Conservation (phyloP, 1,140 invertebrate genomes). For the Calliphora vicina region DNA sequence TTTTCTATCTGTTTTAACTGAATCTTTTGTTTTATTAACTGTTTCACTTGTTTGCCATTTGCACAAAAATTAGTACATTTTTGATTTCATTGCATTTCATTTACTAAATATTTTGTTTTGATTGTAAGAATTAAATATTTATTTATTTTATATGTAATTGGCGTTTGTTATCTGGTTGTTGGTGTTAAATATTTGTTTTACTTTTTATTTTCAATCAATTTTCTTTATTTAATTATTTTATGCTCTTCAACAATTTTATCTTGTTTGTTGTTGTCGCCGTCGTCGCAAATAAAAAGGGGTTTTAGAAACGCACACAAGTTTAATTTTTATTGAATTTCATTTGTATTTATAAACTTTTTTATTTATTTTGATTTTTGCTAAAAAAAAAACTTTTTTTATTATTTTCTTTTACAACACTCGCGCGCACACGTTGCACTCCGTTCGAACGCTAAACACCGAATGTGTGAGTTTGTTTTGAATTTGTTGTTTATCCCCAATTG, state of each 20-base stretch:
- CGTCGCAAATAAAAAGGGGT: neutral
- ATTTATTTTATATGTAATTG: neutral
- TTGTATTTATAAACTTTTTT: neutral
- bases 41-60: neutral
- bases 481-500: neutral
- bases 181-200: neutral
- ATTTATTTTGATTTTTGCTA: neutral
- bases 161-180: neutral
- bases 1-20: neutral
- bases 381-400: neutral
- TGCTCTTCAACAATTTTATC: neutral
- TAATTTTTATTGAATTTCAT: neutral
- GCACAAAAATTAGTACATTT: neutral
- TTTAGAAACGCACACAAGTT: neutral
- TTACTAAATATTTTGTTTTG: too few relatives aligned
- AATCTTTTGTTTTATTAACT: neutral
- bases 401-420: neutral
- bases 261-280: neutral
- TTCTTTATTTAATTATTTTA: neutral
- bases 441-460: conserved; percentile 8
- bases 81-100: too few relatives aligned
- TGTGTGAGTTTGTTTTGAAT: conserved; percentile 13
- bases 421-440: conserved; percentile 7
- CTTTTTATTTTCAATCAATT: neutral
- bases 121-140: too few relatives aligned